These are phyloP conservation scores for Notothenia rossii DNA, from an alignment of 2,113 vertebrate genomes.

Conservation along the genomic window DNA sequence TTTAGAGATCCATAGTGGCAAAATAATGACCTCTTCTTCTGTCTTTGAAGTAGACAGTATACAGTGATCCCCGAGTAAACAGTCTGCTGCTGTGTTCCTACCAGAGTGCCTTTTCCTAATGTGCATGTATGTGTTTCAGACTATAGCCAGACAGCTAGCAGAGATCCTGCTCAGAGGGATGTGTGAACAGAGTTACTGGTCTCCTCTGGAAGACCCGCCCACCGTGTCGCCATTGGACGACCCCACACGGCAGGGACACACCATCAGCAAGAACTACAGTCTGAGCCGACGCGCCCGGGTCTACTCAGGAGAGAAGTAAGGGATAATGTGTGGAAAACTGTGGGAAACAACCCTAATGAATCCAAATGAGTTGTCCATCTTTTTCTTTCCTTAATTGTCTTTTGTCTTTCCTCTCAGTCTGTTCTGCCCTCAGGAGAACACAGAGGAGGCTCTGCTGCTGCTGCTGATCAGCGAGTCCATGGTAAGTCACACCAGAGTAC, in stretches of 20 bases:
- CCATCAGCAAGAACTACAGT: slow-evolving; percentile 89
- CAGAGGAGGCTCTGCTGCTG: slow-evolving; percentile 95
- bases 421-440: slow-evolving; percentile 99
- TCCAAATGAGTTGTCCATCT: slow-evolving; percentile 15
- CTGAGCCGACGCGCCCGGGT: slow-evolving; percentile 91
- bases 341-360: slow-evolving; percentile 27
- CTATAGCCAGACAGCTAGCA: slow-evolving; percentile 96
- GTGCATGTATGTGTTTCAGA: slow-evolving; percentile 82
- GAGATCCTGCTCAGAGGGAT: slow-evolving; percentile 98
- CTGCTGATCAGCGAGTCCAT: slow-evolving; percentile 99
- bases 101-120: background rate
- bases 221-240: slow-evolving; percentile 94
- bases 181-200: slow-evolving; percentile 99
- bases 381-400: slow-evolving; percentile 55
- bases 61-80: no score
- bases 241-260: slow-evolving; percentile 88
- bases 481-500: slow-evolving; percentile 84
- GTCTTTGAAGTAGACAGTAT: no score
- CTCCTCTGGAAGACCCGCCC: slow-evolving; percentile 95
- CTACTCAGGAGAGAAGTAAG: slow-evolving; percentile 97
- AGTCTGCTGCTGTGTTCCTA: no score
- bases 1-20: no score
- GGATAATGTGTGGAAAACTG: slow-evolving; percentile 18
- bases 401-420: slow-evolving; percentile 85
- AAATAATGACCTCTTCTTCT: no score